Conservation (phyloP, 2,797 vertebrate species). For the Notolepis coatsorum region DNA sequence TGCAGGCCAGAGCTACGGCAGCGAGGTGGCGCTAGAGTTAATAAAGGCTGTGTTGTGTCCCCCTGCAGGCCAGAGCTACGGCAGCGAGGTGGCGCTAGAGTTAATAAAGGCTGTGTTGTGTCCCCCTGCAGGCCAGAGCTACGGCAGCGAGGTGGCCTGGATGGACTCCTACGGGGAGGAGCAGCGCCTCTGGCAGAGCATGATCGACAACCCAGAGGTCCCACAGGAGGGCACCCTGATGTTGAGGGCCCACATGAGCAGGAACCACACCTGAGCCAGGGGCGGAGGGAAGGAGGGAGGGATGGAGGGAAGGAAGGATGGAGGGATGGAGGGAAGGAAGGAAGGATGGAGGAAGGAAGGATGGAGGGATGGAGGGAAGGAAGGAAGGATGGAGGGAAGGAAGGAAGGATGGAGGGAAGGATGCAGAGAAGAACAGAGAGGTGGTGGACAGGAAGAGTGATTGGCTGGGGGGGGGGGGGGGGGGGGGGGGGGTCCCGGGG, state of each 20-base stretch:
- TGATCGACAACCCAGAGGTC: slow-evolving; percentile 91
- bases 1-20: too few relatives aligned
- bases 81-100: too few relatives aligned
- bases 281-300: slow-evolving; percentile 20
- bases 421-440: too few relatives aligned
- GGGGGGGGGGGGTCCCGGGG: too few relatives aligned
- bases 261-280: slow-evolving; percentile 75
- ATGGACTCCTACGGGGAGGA: slow-evolving; percentile 96
- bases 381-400: too few relatives aligned
- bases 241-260: slow-evolving; percentile 95
- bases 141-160: slow-evolving; percentile 94
- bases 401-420: too few relatives aligned
- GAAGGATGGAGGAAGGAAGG: neutral
- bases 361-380: neutral
- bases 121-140: slow-evolving; percentile 85
- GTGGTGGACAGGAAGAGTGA: too few relatives aligned
- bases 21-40: too few relatives aligned
- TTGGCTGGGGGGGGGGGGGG: too few relatives aligned
- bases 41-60: too few relatives aligned
- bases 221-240: slow-evolving; percentile 92
- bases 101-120: slow-evolving; percentile 29
- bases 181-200: slow-evolving; percentile 91
- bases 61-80: too few relatives aligned
- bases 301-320: slow-evolving; percentile 6
- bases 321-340: neutral